Percentiles rank a stretch among this genome's conserved stretches.
These are phyloP conservation scores for Anneissia japonica DNA, from an alignment of 35 echinoderm and acorn worm genomes.

Conservation along the genomic window DNA sequence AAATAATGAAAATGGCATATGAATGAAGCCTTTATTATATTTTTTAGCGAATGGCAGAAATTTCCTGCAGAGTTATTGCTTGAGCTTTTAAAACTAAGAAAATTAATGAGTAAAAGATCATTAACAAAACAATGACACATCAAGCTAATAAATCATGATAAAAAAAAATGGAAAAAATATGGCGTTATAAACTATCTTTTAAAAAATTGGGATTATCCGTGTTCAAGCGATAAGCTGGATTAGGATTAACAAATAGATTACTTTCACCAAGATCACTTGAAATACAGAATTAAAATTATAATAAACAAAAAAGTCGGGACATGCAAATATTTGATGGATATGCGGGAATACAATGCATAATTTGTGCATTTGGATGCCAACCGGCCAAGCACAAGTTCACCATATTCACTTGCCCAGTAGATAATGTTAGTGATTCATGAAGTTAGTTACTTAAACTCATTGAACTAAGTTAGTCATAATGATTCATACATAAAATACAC, in stretches of 20 bases:
- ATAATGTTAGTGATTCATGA: neutral
- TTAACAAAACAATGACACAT: neutral
- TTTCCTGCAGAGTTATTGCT: too few relatives aligned
- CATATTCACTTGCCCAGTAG: neutral
- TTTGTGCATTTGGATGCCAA: too few relatives aligned
- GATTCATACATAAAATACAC: neutral
- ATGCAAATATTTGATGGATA: neutral
- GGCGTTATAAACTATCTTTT: neutral
- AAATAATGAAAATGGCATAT: neutral
- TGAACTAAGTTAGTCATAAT: neutral
- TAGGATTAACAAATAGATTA: neutral
- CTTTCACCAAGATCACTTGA: neutral
- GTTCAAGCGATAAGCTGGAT: neutral
- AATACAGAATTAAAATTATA: neutral
- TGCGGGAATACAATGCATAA: neutral
- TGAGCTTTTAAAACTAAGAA: neutral
- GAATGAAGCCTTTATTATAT: neutral
- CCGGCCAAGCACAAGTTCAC: neutral
- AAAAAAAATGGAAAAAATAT: neutral
- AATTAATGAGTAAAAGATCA: neutral
- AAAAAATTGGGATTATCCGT: neutral
- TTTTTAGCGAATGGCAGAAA: neutral
- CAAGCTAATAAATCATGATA: neutral
- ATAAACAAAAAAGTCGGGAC: neutral
- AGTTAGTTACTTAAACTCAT: neutral